phyloP scores from a whole-genome alignment of 2,888 invertebrate genomes.

The Ischnus inquisitorius region DNA sequence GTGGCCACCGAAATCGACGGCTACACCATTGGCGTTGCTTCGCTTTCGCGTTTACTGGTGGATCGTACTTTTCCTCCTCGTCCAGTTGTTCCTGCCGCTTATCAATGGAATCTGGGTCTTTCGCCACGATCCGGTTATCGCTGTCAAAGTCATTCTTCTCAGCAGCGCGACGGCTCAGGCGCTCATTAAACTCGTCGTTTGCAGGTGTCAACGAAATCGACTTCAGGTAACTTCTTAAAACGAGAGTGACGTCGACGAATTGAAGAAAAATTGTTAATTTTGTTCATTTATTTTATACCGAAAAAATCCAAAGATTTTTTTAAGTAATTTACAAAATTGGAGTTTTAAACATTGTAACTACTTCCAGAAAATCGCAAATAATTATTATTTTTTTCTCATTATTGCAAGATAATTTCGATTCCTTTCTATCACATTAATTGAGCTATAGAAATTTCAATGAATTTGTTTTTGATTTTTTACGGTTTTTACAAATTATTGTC shows the following conservation, averaged over 20 bases:
- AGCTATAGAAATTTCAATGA: too few species aligned
- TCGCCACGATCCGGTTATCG: slow-evolving; percentile 66
- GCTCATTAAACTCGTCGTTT: slow-evolving; percentile 75
- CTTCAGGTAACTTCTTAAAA: slow-evolving; percentile 72
- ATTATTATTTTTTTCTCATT: neutral
- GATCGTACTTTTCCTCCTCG: slow-evolving; percentile 68
- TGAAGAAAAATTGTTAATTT: slow-evolving; percentile 2
- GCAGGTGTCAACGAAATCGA: slow-evolving; percentile 67
- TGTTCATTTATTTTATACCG: too few species aligned
- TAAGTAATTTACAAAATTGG: too few species aligned
- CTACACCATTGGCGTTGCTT: slow-evolving; percentile 55
- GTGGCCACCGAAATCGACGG: slow-evolving; percentile 72
- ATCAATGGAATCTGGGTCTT: slow-evolving; percentile 73
- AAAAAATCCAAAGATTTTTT: too few species aligned
- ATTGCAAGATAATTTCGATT: neutral
- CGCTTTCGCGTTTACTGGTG: slow-evolving; percentile 74
- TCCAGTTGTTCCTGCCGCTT: slow-evolving; percentile 72
- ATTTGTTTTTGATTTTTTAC: too few species aligned
- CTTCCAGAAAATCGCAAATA: too few species aligned
- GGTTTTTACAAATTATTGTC: too few species aligned
- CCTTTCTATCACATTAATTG: too few species aligned
- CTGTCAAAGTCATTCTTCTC: slow-evolving; percentile 75
- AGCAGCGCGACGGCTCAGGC: slow-evolving; percentile 74
- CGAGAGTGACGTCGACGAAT: neutral
- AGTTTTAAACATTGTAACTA: too few species aligned